Conservation (phyloP, 2,113 vertebrate species). For the Hemichromis elongatus region DNA sequence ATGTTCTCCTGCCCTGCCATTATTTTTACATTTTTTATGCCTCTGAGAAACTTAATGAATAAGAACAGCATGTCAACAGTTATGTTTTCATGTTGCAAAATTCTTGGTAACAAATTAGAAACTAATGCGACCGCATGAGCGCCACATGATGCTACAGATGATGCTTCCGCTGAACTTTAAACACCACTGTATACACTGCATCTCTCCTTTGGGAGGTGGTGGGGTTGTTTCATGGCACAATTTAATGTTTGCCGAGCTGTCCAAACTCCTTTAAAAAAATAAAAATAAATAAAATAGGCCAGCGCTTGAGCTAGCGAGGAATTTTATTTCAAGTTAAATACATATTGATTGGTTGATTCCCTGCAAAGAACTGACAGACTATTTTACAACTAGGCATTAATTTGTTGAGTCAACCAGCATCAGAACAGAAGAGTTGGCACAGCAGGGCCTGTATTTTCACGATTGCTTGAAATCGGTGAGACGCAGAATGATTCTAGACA, state of each 20-base stretch:
- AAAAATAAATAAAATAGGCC: background rate
- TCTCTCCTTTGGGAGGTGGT: background rate
- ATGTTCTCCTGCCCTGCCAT: background rate
- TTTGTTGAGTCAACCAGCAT: constrained; percentile 23
- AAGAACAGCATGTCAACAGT: background rate
- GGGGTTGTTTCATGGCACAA: background rate
- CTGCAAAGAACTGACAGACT: background rate
- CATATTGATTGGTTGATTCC: background rate
- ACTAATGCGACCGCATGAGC: background rate
- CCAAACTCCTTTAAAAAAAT: background rate
- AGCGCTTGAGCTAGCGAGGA: background rate
- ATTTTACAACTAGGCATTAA: constrained; percentile 25
- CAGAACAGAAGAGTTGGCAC: constrained; percentile 18
- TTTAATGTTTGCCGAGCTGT: background rate
- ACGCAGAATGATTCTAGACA: constrained; percentile 10
- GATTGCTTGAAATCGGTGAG: constrained; percentile 5
- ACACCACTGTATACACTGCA: background rate
- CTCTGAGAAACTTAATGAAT: background rate
- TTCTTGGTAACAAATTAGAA: background rate
- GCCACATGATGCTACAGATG: background rate
- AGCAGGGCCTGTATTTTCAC: constrained; percentile 13
- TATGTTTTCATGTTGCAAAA: background rate
- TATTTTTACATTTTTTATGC: background rate
- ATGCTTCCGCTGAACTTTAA: background rate
- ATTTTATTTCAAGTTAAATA: background rate